Evolutionary conservation across 2,113 vertebrate species (phyloP).

Genomic region (Hydropotes inermis): DNA sequence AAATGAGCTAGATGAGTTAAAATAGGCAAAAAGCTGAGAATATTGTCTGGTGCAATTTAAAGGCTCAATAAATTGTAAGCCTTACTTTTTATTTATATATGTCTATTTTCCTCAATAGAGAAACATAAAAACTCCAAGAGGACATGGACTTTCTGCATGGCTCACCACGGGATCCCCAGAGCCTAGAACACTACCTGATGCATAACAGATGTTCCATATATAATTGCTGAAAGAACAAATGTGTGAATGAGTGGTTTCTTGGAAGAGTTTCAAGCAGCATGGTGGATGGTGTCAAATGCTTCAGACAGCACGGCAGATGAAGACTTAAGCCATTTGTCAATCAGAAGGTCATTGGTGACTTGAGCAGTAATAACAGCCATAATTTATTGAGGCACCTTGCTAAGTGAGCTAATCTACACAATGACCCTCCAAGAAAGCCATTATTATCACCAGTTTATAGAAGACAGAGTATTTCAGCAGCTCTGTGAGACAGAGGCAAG

Average conservation of each 20-base stretch:
- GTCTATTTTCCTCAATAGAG: neutral
- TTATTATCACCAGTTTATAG: conserved; percentile 37
- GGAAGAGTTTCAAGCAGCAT: neutral
- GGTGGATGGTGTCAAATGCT: neutral
- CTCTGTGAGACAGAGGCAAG: conserved; percentile 16
- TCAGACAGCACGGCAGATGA: conserved; percentile 12
- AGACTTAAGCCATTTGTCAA: conserved; percentile 14
- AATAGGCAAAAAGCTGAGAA: neutral
- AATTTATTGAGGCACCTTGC: conserved; percentile 44
- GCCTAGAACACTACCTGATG: neutral
- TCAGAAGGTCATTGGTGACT: conserved; percentile 37
- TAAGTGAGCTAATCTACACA: conserved; percentile 56
- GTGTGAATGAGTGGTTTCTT: conserved; percentile 6
- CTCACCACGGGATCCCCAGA: neutral
- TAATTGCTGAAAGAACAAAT: neutral
- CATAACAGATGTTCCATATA: neutral
- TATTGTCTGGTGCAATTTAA: neutral
- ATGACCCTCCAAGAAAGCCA: conserved; percentile 39
- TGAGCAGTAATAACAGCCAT: neutral
- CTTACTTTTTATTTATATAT: neutral
- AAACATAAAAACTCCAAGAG: neutral
- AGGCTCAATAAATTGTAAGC: neutral
- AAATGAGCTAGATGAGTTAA: neutral
- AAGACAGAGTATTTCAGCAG: conserved; percentile 42
- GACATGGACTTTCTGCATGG: neutral